A percentile compares a stretch with the other conserved stretches of the same genome.
phyloP scores from a whole-genome alignment of 2,113 vertebrate species.

The Bothrops jararaca region DNA sequence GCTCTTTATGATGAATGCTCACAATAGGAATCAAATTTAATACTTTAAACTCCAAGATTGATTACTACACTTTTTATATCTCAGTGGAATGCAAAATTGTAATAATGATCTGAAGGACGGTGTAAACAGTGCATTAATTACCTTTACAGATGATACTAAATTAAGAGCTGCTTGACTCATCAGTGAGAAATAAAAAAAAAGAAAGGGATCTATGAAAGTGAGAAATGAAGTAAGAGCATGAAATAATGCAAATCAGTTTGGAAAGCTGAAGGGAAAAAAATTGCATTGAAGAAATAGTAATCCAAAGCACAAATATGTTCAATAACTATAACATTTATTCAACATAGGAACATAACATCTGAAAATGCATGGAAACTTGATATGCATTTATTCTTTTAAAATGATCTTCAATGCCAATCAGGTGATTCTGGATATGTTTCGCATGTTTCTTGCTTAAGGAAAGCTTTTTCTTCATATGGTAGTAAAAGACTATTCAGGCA shows the following conservation, averaged over 20 bases:
- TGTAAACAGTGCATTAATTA: constrained; percentile 36
- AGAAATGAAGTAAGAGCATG: constrained; percentile 18
- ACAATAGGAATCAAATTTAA: constrained; percentile 30
- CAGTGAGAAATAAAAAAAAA: constrained; percentile 17
- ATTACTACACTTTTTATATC: constrained; percentile 30
- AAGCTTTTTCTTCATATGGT: background rate
- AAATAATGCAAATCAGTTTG: constrained; percentile 14
- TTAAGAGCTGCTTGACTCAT: constrained; percentile 26
- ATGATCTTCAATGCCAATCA: background rate
- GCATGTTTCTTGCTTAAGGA: background rate
- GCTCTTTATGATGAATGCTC: constrained; percentile 2
- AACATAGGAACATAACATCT: background rate
- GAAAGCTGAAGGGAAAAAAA: constrained; percentile 1
- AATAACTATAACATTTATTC: constrained; percentile 12
- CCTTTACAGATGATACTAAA: constrained; percentile 36
- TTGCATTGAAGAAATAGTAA: background rate
- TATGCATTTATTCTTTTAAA: background rate
- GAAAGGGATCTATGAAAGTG: constrained; percentile 10
- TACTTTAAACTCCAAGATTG: constrained; percentile 23
- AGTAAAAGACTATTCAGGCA: constrained; percentile 17
- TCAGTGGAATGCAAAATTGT: constrained; percentile 29
- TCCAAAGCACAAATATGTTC: constrained; percentile 18
- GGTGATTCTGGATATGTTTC: background rate
- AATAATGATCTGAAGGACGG: constrained; percentile 31
- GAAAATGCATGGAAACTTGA: background rate